Evolutionary conservation across 2,113 vertebrate genomes (phyloP).

Genomic region (Engraulis encrasicolus): DNA sequence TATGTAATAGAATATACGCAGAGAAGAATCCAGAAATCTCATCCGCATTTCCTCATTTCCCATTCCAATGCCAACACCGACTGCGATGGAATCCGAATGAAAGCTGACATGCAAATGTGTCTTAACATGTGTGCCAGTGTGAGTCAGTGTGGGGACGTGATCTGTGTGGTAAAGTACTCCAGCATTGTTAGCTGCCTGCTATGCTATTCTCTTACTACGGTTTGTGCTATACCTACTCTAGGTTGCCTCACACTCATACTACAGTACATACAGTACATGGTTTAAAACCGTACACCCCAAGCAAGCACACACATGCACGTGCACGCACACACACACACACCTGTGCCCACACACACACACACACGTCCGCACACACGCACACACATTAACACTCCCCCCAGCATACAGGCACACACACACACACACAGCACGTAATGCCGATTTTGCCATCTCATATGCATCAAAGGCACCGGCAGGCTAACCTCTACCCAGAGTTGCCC

Average conservation of each 20-base stretch:
- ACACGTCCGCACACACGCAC: slow-evolving; percentile 23
- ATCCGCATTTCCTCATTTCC: background rate
- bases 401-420: background rate
- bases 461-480: background rate
- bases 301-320: too few relatives aligned
- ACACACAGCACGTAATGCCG: background rate
- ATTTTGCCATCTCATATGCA: background rate
- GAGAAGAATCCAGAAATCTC: background rate
- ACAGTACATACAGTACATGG: too few relatives aligned
- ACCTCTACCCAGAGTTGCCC: background rate
- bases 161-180: background rate
- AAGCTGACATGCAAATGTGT: background rate
- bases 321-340: too few relatives aligned
- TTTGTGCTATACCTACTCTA: too few relatives aligned
- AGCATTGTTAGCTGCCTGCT: too few relatives aligned
- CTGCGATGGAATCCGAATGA: too few relatives aligned
- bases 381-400: background rate
- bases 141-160: background rate
- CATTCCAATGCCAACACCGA: too few relatives aligned
- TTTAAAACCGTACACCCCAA: too few relatives aligned
- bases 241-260: too few relatives aligned
- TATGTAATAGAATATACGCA: background rate
- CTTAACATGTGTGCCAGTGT: background rate
- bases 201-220: too few relatives aligned
- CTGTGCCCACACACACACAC: slow-evolving; percentile 28